Percentiles rank a stretch among this genome's conserved stretches.
Evolutionary conservation across 2,888 invertebrate genomes (phyloP).

Genomic region (Tipula helvola): DNA sequence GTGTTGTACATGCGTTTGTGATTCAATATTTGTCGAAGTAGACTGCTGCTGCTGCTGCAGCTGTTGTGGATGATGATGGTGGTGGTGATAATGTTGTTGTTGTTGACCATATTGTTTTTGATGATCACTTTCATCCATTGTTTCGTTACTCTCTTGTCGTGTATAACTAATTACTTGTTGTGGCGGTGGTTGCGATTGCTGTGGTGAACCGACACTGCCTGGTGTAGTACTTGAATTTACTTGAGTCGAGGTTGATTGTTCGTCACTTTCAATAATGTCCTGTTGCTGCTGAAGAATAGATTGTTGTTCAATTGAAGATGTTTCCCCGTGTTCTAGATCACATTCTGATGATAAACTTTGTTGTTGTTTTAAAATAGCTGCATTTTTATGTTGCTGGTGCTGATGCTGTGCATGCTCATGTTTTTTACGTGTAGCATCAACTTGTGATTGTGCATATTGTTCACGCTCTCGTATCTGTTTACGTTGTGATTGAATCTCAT

Average conservation of each 20-base stretch:
- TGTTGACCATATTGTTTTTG: conserved; percentile 18
- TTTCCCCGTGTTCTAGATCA: neutral
- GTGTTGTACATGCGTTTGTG: neutral
- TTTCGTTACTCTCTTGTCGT: neutral
- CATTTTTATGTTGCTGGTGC: neutral
- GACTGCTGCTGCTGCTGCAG: neutral
- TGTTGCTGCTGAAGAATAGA: neutral
- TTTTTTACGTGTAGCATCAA: conserved; percentile 29
- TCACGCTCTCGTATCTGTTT: conserved; percentile 11
- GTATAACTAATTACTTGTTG: neutral
- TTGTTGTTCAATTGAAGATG: neutral
- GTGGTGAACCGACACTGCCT: neutral
- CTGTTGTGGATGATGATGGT: neutral
- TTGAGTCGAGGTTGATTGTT: neutral
- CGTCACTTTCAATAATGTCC: neutral
- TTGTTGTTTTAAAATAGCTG: conserved; percentile 25
- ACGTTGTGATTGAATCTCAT: conserved; percentile 25
- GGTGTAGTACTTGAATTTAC: neutral
- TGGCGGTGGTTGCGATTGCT: neutral
- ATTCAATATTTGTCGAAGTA: neutral
- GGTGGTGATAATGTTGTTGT: conserved; percentile 18
- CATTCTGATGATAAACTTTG: conserved; percentile 13
- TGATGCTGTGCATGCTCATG: neutral
- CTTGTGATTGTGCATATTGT: conserved; percentile 31
- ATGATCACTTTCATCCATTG: neutral